Conservation (phyloP, 2,888 invertebrate species). For the Ditula angustiorana region DNA sequence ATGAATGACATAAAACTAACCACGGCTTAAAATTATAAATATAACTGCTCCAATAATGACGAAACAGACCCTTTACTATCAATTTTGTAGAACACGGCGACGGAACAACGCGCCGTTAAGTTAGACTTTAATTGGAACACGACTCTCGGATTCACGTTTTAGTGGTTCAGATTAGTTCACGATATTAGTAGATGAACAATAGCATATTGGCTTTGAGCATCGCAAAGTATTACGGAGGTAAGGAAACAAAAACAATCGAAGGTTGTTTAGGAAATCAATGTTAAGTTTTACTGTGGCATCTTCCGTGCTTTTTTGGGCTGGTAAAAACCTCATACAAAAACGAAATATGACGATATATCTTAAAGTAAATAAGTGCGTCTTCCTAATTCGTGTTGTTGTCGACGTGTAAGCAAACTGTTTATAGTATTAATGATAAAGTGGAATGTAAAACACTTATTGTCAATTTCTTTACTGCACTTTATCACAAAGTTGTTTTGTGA, state of each 20-base stretch:
- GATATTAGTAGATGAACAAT: conserved; percentile 29
- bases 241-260: conserved; percentile 13
- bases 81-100: background rate
- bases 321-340: background rate
- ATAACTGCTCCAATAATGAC: conserved; percentile 10
- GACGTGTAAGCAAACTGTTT: background rate
- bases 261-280: conserved; percentile 10
- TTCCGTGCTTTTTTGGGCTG: background rate
- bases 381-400: background rate
- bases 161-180: conserved; percentile 32
- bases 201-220: conserved; percentile 10
- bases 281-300: background rate
- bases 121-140: conserved; percentile 30
- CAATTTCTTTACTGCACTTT: too few species aligned
- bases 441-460: too few species aligned
- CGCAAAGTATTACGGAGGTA: background rate
- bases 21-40: too few species aligned
- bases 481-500: too few species aligned
- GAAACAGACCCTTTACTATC: conserved; percentile 12
- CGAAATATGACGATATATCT: background rate
- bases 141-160: conserved; percentile 36
- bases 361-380: background rate
- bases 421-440: background rate
- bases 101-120: background rate
- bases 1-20: too few species aligned